Evolutionary conservation across 1,140 invertebrate genomes (phyloP).

Genomic region (Schlechtendalia chinensis): DNA sequence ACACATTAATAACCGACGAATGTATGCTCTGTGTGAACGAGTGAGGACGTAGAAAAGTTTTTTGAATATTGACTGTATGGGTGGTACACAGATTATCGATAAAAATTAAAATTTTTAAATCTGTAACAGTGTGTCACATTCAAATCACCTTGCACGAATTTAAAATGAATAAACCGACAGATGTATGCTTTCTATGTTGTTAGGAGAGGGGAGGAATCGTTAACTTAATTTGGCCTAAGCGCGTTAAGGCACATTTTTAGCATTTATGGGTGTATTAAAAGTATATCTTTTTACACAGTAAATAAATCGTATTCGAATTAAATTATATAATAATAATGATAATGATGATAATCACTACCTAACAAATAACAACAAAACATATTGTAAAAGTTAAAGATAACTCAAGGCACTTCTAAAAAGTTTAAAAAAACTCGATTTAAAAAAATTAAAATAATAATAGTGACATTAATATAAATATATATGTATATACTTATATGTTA

Average conservation of each 20-base stretch:
- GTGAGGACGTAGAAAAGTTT: no score
- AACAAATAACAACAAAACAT: background rate
- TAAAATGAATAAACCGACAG: background rate
- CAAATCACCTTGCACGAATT: background rate
- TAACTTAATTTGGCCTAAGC: slow-evolving; percentile 44
- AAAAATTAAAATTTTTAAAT: background rate
- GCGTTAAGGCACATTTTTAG: slow-evolving; percentile 42
- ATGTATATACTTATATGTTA: background rate
- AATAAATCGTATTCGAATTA: slow-evolving; percentile 24
- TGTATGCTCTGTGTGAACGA: no score
- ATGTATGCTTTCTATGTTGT: background rate
- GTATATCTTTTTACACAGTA: slow-evolving; percentile 2
- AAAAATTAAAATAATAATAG: slow-evolving; percentile 9
- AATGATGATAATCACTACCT: slow-evolving; percentile 3
- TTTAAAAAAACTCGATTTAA: background rate
- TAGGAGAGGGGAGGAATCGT: background rate
- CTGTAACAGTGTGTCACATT: background rate
- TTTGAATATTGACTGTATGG: no score
- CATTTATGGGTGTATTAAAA: background rate
- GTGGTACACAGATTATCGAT: no score
- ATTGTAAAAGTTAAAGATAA: slow-evolving; percentile 31
- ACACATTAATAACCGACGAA: no score
- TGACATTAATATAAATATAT: slow-evolving; percentile 19
- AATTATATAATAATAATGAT: slow-evolving; percentile 7
- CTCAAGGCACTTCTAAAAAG: slow-evolving; percentile 46